phyloP scores from a whole-genome alignment of 1,140 invertebrate species.

The Drosophila hydei region DNA sequence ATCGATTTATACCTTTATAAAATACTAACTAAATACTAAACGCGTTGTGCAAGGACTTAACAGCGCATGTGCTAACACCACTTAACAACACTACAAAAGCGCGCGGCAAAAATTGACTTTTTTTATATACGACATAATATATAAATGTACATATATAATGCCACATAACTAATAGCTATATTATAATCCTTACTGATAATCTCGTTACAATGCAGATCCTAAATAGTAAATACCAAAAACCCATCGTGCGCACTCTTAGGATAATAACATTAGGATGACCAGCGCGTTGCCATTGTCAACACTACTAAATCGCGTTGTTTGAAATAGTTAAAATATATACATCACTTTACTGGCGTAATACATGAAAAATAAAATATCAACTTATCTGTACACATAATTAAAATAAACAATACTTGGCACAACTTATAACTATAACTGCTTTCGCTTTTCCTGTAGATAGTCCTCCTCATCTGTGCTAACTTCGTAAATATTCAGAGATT shows the following conservation, averaged over 20 bases:
- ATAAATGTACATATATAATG: too few relatives aligned
- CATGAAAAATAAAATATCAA: not conserved
- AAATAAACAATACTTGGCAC: conserved; percentile 3
- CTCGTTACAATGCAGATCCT: too few relatives aligned
- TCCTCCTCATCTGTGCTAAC: conserved; percentile 74
- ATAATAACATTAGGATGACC: not conserved
- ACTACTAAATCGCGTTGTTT: not conserved
- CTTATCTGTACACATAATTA: not conserved
- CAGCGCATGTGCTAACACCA: too few relatives aligned
- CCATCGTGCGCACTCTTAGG: not conserved
- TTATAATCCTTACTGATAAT: too few relatives aligned
- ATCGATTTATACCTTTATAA: not conserved
- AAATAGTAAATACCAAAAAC: too few relatives aligned
- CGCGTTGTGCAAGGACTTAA: not conserved
- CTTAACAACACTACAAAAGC: too few relatives aligned
- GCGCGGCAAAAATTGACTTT: too few relatives aligned
- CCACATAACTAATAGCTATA: too few relatives aligned
- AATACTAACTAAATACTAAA: not conserved
- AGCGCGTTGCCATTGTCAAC: not conserved
- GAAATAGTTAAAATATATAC: conserved; percentile 7
- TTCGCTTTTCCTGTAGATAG: conserved; percentile 50
- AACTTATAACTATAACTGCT: conserved; percentile 7
- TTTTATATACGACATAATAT: too few relatives aligned
- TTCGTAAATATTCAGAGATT: conserved; percentile 54
- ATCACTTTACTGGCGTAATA: conserved; percentile 10